phyloP scores from a whole-genome alignment of 2,113 vertebrate genomes.

The Rhea pennata region DNA sequence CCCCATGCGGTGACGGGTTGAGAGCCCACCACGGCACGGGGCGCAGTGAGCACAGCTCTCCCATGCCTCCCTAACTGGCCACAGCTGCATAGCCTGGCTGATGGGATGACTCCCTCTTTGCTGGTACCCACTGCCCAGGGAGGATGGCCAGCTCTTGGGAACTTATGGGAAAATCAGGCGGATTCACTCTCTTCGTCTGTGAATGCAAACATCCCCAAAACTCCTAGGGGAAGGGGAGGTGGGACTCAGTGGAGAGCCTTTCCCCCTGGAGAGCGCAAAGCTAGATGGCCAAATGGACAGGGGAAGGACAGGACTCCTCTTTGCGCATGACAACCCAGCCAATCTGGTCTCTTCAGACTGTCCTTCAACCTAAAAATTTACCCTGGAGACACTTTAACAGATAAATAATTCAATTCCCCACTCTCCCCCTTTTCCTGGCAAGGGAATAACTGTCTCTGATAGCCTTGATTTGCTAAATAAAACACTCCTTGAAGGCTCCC shows the following conservation, averaged over 20 bases:
- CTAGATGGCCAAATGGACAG: background rate
- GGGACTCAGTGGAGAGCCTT: background rate
- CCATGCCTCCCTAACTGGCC: too few species aligned
- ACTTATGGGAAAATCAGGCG: background rate
- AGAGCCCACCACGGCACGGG: too few species aligned
- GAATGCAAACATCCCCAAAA: background rate
- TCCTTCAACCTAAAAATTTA: background rate
- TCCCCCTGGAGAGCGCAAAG: background rate
- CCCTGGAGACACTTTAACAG: background rate
- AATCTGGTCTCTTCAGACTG: background rate
- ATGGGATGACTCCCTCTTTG: background rate
- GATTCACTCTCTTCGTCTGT: background rate
- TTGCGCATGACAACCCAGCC: background rate
- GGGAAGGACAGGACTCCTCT: background rate
- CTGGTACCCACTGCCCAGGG: background rate
- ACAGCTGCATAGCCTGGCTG: rapidly evolving
- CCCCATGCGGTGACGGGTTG: too few species aligned
- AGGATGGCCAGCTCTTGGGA: background rate
- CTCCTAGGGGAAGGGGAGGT: background rate
- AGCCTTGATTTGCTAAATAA: conserved; percentile 54
- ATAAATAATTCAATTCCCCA: background rate
- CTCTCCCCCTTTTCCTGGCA: background rate
- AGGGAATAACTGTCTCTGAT: background rate
- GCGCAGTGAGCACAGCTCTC: background rate
- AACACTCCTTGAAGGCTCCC: conserved; percentile 45